These are phyloP conservation scores for Typhlichthys subterraneus DNA, from an alignment of 2,797 vertebrate genomes.

Conservation along the genomic window DNA sequence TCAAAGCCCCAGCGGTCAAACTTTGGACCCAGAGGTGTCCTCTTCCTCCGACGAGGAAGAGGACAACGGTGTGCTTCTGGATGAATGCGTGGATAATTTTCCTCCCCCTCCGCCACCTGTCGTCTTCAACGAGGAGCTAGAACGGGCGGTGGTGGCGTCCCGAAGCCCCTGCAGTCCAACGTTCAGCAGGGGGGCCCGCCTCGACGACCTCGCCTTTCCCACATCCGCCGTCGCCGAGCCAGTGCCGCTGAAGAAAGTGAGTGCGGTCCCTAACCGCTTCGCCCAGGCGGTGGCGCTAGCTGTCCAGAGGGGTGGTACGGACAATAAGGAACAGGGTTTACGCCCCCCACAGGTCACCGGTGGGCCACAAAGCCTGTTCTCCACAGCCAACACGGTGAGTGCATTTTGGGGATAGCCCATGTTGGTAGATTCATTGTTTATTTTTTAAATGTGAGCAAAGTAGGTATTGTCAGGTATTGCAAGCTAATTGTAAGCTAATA, in stretches of 20 bases:
- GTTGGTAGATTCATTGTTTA: neutral
- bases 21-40: conserved; percentile 2
- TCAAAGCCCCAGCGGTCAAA: neutral
- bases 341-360: conserved; percentile 9
- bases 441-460: too few species aligned
- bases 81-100: conserved; percentile 42
- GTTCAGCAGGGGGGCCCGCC: neutral
- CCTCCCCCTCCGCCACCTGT: conserved; percentile 66
- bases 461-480: too few species aligned
- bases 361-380: conserved; percentile 27
- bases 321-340: conserved; percentile 64
- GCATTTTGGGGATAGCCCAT: neutral
- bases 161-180: neutral
- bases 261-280: conserved; percentile 80
- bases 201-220: neutral
- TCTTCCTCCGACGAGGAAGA: neutral
- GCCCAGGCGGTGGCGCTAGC: conserved; percentile 87
- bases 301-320: conserved; percentile 79
- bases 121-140: conserved; percentile 42
- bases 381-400: conserved; percentile 61
- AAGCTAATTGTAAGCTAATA: too few species aligned
- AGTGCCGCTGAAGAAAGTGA: conserved; percentile 48
- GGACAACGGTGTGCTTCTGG: conserved; percentile 5
- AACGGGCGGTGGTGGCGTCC: neutral
- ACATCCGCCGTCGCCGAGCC: conserved; percentile 55